Evolutionary conservation across 1,140 invertebrate species (phyloP).

Genomic region (Neodiprion virginianus): DNA sequence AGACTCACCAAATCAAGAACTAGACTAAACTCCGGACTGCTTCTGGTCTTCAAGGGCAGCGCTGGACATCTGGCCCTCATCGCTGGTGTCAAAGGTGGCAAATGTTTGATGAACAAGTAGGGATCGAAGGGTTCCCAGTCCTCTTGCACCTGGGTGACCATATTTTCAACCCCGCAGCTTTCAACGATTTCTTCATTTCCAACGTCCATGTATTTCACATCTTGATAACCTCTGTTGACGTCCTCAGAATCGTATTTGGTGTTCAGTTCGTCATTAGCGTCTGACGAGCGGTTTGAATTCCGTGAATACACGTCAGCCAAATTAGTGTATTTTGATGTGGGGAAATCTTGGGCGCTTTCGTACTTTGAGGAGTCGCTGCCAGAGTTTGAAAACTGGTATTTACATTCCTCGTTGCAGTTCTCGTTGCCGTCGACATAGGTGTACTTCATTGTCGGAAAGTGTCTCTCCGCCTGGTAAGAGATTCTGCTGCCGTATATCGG

Average conservation of each 20-base stretch:
- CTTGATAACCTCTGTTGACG: constrained; percentile 50
- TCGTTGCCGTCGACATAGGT: constrained; percentile 51
- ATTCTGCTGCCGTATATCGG: constrained; percentile 44
- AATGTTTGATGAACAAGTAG: constrained; percentile 90
- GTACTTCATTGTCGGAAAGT: constrained; percentile 44
- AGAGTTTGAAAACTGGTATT: constrained; percentile 30
- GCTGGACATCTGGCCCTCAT: constrained; percentile 88
- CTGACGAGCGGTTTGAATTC: constrained; percentile 40
- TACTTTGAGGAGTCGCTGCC: constrained; percentile 43
- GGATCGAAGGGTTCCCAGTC: constrained; percentile 88
- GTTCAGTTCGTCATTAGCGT: constrained; percentile 50
- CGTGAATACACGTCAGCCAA: constrained; percentile 40
- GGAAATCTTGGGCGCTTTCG: constrained; percentile 42
- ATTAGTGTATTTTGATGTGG: constrained; percentile 16
- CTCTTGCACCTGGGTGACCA: constrained; percentile 67
- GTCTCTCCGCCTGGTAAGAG: constrained; percentile 38
- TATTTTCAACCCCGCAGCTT: constrained; percentile 64
- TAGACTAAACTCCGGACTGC: constrained; percentile 92
- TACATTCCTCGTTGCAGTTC: constrained; percentile 34
- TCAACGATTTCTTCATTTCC: constrained; percentile 60
- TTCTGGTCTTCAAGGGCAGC: constrained; percentile 90
- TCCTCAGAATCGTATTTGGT: constrained; percentile 50
- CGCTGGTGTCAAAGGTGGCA: constrained; percentile 88
- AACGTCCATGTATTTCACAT: constrained; percentile 57
- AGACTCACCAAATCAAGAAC: constrained; percentile 79